Base-by-base conservation (phyloP, 1,140 invertebrate genomes). In the Odontomachus brunneus region DNA sequence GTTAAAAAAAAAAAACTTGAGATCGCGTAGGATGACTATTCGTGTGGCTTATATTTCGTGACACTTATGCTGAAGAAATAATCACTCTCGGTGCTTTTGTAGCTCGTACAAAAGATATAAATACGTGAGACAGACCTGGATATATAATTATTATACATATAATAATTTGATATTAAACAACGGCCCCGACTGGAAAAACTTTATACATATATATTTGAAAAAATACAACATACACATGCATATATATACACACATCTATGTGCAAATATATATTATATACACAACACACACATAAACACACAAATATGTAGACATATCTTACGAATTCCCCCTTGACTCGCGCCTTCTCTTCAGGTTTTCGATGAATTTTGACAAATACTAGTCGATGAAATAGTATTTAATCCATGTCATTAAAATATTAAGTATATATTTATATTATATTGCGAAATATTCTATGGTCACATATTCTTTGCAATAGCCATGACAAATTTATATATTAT, bases 191-290 rank as follows among this genome's bases (percentile, higher is more conserved):
- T 38, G 73, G 24, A 19, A 75, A 82, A 67, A 86, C 84, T 86
- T 86, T 86, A 71, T 82, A 86, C 83, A 80, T 86, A 22, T 69
- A 86, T 85, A 81, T 84, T 85, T 81, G 19, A 82, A 44, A 44
- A 44, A 81, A 33, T 44, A 73, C n/a, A 55, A 53, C 17, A 62
- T 26, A 53, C 22, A 67, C 29, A 51, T 53, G 66, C 12, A 67
- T 53, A 63, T 19, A 60, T 5, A 60, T 7, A 29, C 14, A 60
- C 26, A 17, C 29, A 24, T 60, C 62, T 19, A 83, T 59, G 75
- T 55, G 29, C 29, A 33, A 33, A 33, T 33, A 33, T 33, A 33
- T 33, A 33, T 33, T 33, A 33, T 33, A 33, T 5, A 33, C 29
- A 33, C 29, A 33, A 51, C 60, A 72, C 15, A 67, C 60, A 63